Evolutionary conservation across 2,113 vertebrate species (phyloP).

Genomic region (Lepisosteus osseus): DNA sequence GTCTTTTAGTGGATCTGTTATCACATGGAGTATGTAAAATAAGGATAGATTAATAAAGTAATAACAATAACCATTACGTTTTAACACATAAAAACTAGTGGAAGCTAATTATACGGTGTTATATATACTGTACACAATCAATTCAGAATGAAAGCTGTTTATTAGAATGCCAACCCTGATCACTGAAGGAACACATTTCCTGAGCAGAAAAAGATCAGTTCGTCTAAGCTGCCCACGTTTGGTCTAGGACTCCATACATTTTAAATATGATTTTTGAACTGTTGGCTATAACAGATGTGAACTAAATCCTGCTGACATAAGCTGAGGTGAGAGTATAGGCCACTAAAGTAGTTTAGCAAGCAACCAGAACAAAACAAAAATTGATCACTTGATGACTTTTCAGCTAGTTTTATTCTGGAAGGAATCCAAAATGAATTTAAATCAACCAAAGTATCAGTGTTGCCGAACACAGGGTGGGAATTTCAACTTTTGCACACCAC

Average conservation of each 20-base stretch:
- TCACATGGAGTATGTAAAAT: too few relatives aligned
- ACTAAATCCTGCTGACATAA: neutral
- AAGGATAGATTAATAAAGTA: too few relatives aligned
- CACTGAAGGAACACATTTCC: too few relatives aligned
- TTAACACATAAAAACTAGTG: too few relatives aligned
- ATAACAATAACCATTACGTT: too few relatives aligned
- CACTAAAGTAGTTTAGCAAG: slow-evolving; percentile 6
- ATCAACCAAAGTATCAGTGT: slow-evolving; percentile 25
- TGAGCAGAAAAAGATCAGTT: neutral
- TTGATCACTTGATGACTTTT: slow-evolving; percentile 28
- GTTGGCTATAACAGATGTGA: neutral
- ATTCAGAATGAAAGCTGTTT: too few relatives aligned
- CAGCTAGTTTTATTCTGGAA: slow-evolving; percentile 37
- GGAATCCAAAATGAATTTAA: slow-evolving; percentile 25
- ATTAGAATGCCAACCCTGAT: too few relatives aligned
- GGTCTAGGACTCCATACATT: neutral
- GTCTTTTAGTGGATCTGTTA: too few relatives aligned
- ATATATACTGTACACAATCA: too few relatives aligned
- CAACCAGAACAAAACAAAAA: slow-evolving; percentile 25
- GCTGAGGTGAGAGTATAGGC: slow-evolving; percentile 11
- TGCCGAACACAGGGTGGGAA: neutral
- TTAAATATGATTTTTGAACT: slow-evolving; percentile 2
- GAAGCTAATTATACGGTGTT: too few relatives aligned
- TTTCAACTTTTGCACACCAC: neutral
- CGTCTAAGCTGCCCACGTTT: too few relatives aligned